Conservation (phyloP, 2,797 vertebrate species). For the Gallinago nigripennis region DNA sequence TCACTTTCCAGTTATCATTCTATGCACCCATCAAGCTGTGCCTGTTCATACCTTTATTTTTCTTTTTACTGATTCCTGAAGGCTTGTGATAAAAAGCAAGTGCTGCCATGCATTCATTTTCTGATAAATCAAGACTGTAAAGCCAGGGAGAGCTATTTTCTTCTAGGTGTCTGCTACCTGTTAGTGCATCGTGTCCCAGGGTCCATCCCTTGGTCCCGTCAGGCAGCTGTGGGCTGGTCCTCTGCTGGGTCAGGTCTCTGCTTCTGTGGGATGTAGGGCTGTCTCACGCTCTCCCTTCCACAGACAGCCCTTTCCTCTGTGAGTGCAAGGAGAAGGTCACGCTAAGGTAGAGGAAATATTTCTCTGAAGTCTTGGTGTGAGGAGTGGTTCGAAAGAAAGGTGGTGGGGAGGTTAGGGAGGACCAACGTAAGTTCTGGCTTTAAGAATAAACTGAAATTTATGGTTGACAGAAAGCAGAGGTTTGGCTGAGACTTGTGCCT, state of each 20-base stretch:
- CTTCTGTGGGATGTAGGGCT: neutral
- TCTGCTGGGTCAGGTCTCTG: neutral
- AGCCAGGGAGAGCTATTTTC: neutral
- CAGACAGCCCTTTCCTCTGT: accelerated
- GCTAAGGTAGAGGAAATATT: neutral
- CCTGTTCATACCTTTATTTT: neutral
- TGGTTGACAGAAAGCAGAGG: neutral
- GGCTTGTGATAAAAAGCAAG: neutral
- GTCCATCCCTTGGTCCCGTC: neutral
- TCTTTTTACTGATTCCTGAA: neutral
- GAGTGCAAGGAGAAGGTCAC: neutral
- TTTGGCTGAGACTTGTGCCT: neutral
- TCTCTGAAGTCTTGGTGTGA: neutral
- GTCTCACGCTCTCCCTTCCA: neutral
- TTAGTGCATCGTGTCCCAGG: accelerated
- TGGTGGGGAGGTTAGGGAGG: neutral
- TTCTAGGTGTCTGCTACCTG: neutral
- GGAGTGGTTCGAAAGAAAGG: neutral
- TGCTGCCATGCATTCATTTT: neutral
- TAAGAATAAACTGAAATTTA: neutral
- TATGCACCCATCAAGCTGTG: neutral
- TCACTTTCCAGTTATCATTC: neutral
- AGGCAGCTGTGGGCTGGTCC: neutral
- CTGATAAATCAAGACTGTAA: neutral
- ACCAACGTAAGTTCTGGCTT: neutral